Conservation (phyloP, 2,797 vertebrate species). For the Phaenicophaeus curvirostris region DNA sequence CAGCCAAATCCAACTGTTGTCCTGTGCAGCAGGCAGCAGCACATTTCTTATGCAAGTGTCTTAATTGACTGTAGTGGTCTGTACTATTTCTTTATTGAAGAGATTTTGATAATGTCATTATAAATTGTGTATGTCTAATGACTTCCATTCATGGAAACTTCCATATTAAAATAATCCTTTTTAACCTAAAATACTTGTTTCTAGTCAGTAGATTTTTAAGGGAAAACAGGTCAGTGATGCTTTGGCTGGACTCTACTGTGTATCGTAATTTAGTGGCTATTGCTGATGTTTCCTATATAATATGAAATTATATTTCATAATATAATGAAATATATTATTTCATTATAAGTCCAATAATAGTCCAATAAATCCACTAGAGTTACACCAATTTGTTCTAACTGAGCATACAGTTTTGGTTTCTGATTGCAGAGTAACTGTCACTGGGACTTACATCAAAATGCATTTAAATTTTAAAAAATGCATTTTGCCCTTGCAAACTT, state of each 20-base stretch:
- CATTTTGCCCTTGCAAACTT: not conserved
- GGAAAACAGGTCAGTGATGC: not conserved
- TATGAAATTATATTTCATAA: not conserved
- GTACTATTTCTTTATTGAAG: not conserved
- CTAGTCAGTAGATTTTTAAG: not conserved
- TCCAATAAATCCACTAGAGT: not conserved
- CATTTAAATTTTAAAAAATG: not conserved
- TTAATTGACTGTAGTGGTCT: slow-evolving; percentile 22
- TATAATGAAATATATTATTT: too few species aligned
- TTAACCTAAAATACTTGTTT: not conserved
- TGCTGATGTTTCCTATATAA: not conserved
- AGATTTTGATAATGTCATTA: not conserved
- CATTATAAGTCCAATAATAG: too few species aligned
- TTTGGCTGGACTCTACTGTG: not conserved
- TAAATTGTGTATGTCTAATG: slow-evolving; percentile 6
- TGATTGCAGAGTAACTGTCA: not conserved
- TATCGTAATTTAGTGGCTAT: not conserved
- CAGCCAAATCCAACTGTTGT: not conserved
- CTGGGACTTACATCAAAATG: not conserved
- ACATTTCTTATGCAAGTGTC: slow-evolving; percentile 6
- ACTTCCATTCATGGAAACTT: not conserved
- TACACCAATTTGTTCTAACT: not conserved
- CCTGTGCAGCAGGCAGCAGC: not conserved
- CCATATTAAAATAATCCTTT: not conserved
- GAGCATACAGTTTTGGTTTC: not conserved